Conservation (phyloP, 2,888 invertebrate genomes). For the Drosophila mulleri region DNA sequence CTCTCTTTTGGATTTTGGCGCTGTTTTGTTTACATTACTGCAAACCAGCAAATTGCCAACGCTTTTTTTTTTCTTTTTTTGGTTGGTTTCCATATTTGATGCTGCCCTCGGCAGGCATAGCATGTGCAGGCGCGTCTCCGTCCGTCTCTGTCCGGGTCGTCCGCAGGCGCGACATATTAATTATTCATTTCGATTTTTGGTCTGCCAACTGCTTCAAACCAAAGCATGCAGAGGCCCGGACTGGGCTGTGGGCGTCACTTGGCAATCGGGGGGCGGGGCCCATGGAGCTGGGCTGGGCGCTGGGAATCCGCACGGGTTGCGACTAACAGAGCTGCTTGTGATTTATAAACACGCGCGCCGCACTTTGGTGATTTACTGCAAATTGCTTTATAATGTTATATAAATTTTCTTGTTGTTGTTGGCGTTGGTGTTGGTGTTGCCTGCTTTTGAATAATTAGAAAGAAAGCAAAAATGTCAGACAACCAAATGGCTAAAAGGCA, state of each 20-base stretch:
- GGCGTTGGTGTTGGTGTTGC: constrained; percentile 26
- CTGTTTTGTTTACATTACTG: constrained; percentile 59
- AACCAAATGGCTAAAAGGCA: constrained; percentile 27
- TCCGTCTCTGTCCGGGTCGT: constrained; percentile 48
- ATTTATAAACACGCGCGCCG: constrained; percentile 76
- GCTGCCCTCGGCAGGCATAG: constrained; percentile 19
- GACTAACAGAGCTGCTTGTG: constrained; percentile 58
- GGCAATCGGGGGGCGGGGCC: background rate
- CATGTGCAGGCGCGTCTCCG: constrained; percentile 32
- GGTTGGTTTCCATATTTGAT: constrained; percentile 21
- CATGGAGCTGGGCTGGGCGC: background rate
- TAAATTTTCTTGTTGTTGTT: constrained; percentile 55
- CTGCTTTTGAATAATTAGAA: constrained; percentile 71
- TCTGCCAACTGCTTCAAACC: constrained; percentile 48
- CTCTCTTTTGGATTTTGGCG: constrained; percentile 32
- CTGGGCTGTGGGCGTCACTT: constrained; percentile 16
- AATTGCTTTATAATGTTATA: constrained; percentile 81
- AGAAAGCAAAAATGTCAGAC: constrained; percentile 39
- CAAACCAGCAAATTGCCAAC: constrained; percentile 46
- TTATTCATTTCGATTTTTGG: constrained; percentile 78
- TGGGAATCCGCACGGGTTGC: constrained; percentile 36
- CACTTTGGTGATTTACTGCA: constrained; percentile 79
- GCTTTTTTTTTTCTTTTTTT: constrained; percentile 34
- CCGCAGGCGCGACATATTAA: constrained; percentile 78
- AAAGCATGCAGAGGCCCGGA: constrained; percentile 3